Evolutionary conservation across 2,797 vertebrate genomes (phyloP).

Genomic region (Psittacula echo): DNA sequence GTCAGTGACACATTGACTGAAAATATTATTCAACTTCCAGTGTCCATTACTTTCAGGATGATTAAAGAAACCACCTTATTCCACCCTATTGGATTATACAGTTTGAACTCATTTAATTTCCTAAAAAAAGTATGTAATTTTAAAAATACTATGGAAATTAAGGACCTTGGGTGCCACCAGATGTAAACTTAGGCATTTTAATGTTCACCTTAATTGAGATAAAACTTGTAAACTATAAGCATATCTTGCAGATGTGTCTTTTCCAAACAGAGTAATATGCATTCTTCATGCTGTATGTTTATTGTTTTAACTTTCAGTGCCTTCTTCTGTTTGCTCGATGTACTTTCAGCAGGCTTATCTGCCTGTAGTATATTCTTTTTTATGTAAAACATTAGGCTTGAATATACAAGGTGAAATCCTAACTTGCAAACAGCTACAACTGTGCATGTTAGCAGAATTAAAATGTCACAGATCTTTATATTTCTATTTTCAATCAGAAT

Average conservation of each 20-base stretch:
- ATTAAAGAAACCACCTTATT: background rate
- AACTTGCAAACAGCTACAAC: conserved; percentile 71
- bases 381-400: conserved; percentile 63
- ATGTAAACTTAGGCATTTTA: conserved; percentile 20
- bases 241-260: conserved; percentile 43
- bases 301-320: background rate
- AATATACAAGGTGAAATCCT: conserved; percentile 62
- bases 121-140: background rate
- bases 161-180: background rate
- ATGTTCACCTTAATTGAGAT: conserved; percentile 33
- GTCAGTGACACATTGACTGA: background rate
- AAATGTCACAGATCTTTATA: conserved; percentile 40
- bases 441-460: conserved; percentile 50
- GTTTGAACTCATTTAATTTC: background rate
- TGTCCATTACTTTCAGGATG: background rate
- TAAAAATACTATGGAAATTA: conserved; percentile 22
- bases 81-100: background rate
- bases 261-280: conserved; percentile 12
- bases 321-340: background rate
- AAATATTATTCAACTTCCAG: background rate
- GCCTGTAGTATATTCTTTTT: conserved; percentile 43
- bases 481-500: conserved; percentile 41
- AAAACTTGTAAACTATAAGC: conserved; percentile 46
- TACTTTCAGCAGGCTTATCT: conserved; percentile 67
- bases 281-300: conserved; percentile 14